Base-by-base conservation (phyloP, 2,113 vertebrate species). In the Crotalus horridus region DNA sequence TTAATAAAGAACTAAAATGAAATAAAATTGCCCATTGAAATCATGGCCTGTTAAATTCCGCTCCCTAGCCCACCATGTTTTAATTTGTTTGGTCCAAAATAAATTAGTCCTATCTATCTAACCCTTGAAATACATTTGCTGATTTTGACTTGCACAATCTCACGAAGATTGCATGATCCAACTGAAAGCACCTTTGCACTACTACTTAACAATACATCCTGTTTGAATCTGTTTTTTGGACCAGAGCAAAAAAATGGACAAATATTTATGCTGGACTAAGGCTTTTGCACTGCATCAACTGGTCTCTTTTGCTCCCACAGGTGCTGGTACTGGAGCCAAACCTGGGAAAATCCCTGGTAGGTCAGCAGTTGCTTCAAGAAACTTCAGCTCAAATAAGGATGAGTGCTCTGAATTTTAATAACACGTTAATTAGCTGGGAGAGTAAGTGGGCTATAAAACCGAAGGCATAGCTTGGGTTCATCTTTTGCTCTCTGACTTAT, bases 331-430 rank as follows among this genome's bases (percentile, higher is more conserved):
- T 0, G 97, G 92, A 90, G 97, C 0, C 54, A 98, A 98, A 46
- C 97, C 98, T 43, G 97, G 97, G 55, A 98, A 98, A 96, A 93
- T 98, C 92, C 98, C 98, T 26, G 98, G 98, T 98, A 94, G 89
- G 97, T 69, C 81, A 8, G 3, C 0, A 1, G 15, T 56, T 53
- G 56, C 81, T 58, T 15, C 39, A 6, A 87, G 54, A 69, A 69
- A 13, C 4, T 13, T 3, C 6, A 15, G 87, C 89, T 15, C 6
- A 0, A 91, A 6, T 61, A 29, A 29, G 33, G 6, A 61, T 26
- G 43, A 61, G 12, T 21, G 39, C 6, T 17, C 39, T 15, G 4
- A 21, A 20, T 81, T 39, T 39, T 81, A 81, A 81, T 39, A 81
- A 39, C n/a, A 81, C 6, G 0, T 81, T 81, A 81, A 81, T 81